Evolutionary conservation across 2,113 vertebrate species (phyloP).

Genomic region (Coregonus clupeaformis): DNA sequence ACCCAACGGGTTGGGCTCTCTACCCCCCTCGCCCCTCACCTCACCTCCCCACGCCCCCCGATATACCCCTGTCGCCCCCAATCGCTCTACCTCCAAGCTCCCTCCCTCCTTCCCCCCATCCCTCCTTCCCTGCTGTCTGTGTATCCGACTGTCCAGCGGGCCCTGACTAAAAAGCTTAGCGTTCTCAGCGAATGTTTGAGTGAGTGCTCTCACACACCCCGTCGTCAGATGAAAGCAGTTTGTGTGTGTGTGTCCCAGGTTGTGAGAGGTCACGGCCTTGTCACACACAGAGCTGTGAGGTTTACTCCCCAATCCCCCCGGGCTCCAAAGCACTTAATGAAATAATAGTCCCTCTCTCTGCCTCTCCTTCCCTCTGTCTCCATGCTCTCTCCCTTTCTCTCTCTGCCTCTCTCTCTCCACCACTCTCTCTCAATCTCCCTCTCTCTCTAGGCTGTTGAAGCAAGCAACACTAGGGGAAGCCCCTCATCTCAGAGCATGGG

Average conservation of each 20-base stretch:
- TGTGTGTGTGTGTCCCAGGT: constrained; percentile 69
- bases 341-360: constrained; percentile 83
- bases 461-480: constrained; percentile 36
- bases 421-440: constrained; percentile 26
- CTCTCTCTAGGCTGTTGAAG: constrained; percentile 15
- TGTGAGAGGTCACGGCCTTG: constrained; percentile 91
- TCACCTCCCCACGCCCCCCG: constrained; percentile 18
- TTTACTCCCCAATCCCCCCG: constrained; percentile 86
- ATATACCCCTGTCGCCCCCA: constrained; percentile 3
- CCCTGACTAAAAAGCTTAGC: constrained; percentile 74
- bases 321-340: constrained; percentile 91
- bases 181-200: constrained; percentile 73
- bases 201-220: constrained; percentile 74
- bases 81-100: constrained; percentile 41
- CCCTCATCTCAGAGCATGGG: constrained; percentile 55
- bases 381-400: constrained; percentile 54
- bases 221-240: constrained; percentile 14
- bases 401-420: constrained; percentile 57
- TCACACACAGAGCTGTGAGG: constrained; percentile 86
- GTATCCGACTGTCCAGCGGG: constrained; percentile 42
- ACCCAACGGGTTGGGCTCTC: constrained; percentile 49
- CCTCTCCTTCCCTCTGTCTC: constrained; percentile 60
- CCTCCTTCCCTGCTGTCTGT: constrained; percentile 12
- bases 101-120: constrained; percentile 33
- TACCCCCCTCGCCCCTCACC: constrained; percentile 36